A percentile compares a stretch with the other conserved stretches of the same genome.
phyloP scores from a whole-genome alignment of 2,888 invertebrate species.

The Tinea trinotella region DNA sequence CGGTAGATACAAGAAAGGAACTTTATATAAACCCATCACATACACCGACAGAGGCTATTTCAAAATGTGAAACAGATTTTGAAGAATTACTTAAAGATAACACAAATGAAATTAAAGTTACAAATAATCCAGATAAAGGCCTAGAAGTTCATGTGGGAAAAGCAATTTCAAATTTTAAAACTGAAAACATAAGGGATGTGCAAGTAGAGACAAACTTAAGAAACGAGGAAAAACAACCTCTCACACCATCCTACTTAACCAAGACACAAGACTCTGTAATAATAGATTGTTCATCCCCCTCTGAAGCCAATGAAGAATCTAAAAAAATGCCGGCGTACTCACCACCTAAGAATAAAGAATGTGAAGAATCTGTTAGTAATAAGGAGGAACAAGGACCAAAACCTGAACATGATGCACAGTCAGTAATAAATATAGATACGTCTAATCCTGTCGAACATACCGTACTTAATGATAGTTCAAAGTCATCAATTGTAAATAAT shows the following conservation, averaged over 20 bases:
- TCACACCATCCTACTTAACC: not conserved
- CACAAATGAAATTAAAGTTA: slow-evolving; percentile 63
- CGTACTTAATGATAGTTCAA: not conserved
- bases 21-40: slow-evolving; percentile 25
- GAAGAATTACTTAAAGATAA: slow-evolving; percentile 65
- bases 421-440: not conserved
- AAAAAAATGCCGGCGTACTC: too few species aligned
- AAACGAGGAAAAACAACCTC: not conserved
- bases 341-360: too few species aligned
- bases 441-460: not conserved
- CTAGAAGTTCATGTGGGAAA: slow-evolving; percentile 57
- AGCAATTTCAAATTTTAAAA: slow-evolving; percentile 32
- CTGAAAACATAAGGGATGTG: not conserved
- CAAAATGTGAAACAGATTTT: slow-evolving; percentile 63
- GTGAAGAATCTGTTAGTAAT: not conserved
- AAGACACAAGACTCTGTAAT: too few species aligned
- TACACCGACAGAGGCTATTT: slow-evolving; percentile 28
- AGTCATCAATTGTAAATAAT: not conserved
- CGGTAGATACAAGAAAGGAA: slow-evolving; percentile 31
- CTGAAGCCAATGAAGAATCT: too few species aligned
- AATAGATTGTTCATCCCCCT: too few species aligned
- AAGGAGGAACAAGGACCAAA: not conserved
- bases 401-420: not conserved
- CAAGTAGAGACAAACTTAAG: too few species aligned
- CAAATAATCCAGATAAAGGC: slow-evolving; percentile 54